Base-by-base conservation (phyloP, 2,888 invertebrate genomes). In the Busseola fusca region DNA sequence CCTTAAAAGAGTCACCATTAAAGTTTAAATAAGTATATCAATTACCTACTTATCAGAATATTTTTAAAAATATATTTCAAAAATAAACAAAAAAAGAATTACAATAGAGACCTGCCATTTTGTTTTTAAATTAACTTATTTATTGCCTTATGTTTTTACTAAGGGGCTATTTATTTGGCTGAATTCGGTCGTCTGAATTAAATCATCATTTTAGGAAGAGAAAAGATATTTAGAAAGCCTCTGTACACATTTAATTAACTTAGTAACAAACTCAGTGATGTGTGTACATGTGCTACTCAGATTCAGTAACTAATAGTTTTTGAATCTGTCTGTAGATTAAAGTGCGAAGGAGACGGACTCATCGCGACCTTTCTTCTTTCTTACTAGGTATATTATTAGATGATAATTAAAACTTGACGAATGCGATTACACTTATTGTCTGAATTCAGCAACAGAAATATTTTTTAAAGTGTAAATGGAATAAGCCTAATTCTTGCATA, bases 51-150 rank as follows among this genome's bases (percentile, higher is more conserved):
- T 34, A 25, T 4, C 37, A 57, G 14, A 56, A 56, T 30, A 25
- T 21, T 54, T 52, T 40, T 21, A 40, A 65, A 27, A 48, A 18
- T 0, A 25, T 42, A 45, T n/a, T 18, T 37, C 0, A 14, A 25
- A 30, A n/a, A 25, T 52, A 50, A 4, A n/a, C 2, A 37, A 37
- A 45, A 16, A n/a, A 4, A 57, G 18, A 16, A 25, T 9, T n/a
- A 40, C 14, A 3, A 27, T 3, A 18, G 4, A 37, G n/a, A 40
- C 10, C 9, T 40, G 18, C 18, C 25, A 21, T 25, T 64, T 58
- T 37, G 30, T 45, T 73, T 62, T 27, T 42, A 58, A 50, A 45
- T 56, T n/a, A 58, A 37, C 6, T n/a, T 37, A 50, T 64, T 34
- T 57, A 64, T 25, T 42, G 18, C 21, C 25, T 21, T 34, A 37